Conservation (phyloP, 2,113 vertebrate genomes). For the Phycodurus eques region DNA sequence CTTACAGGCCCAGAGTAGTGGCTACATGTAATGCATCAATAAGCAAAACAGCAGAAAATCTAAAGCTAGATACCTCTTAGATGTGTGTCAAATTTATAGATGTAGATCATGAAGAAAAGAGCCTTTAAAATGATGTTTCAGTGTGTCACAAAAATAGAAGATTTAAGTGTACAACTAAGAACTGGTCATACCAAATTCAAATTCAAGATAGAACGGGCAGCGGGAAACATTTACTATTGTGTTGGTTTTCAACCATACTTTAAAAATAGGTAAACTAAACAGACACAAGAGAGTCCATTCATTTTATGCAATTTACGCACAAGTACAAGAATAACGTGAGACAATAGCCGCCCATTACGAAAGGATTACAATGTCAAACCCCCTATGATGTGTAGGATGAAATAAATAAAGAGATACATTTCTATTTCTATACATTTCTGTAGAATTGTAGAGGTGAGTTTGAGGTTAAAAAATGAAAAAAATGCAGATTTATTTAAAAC, state of each 20-base stretch:
- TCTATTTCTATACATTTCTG: neutral
- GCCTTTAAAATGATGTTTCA: neutral
- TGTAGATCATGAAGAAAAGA: constrained; percentile 3
- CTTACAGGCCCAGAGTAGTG: constrained; percentile 17
- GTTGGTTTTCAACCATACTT: neutral
- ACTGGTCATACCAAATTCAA: neutral
- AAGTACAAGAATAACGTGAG: neutral
- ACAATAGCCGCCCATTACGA: constrained; percentile 11
- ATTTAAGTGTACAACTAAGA: neutral
- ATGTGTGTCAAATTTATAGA: neutral
- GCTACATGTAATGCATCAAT: neutral
- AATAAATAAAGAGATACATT: constrained; percentile 35
- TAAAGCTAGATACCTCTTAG: neutral
- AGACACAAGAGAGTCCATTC: neutral
- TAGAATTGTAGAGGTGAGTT: constrained; percentile 7
- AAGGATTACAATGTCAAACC: constrained; percentile 7
- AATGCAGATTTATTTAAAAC: constrained; percentile 21
- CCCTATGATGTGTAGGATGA: neutral
- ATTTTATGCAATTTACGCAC: neutral
- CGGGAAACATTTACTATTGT: neutral
- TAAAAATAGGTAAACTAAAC: neutral
- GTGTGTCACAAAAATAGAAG: constrained; percentile 3
- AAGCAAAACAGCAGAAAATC: neutral
- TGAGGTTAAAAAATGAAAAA: neutral
- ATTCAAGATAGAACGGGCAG: neutral